Percentiles rank a stretch among this genome's conserved stretches.
Evolutionary conservation across 2,113 vertebrate species (phyloP).

Genomic region (Jaculus jaculus): DNA sequence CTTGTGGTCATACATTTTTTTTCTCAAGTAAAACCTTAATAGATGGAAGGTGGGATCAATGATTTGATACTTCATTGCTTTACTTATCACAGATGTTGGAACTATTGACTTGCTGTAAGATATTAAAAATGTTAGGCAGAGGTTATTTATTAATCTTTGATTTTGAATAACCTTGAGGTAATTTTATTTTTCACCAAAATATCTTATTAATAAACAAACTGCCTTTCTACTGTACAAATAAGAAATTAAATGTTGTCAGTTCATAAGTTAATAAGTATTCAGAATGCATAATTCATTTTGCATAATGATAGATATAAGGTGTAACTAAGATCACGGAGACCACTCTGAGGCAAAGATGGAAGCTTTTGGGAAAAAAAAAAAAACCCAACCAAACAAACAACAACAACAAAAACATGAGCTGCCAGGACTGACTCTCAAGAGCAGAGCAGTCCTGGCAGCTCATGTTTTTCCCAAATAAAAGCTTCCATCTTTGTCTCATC

Average conservation of each 20-base stretch:
- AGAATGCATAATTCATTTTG: background rate
- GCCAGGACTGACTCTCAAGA: no score
- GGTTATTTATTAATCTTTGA: background rate
- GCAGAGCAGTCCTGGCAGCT: no score
- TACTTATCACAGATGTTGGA: background rate
- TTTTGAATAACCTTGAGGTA: background rate
- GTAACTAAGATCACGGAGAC: no score
- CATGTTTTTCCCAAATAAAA: no score
- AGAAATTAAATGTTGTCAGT: background rate
- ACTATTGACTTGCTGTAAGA: background rate
- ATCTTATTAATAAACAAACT: background rate
- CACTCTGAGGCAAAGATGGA: no score
- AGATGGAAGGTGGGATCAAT: background rate
- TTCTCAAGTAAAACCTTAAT: background rate
- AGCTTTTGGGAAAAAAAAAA: no score
- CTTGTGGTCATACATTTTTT: background rate
- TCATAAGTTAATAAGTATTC: slow-evolving; percentile 6
- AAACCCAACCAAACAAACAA: no score
- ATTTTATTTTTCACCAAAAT: background rate
- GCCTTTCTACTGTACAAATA: background rate
- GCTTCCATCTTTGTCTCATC: no score
- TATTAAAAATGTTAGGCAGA: background rate
- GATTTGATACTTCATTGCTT: background rate
- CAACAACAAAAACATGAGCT: no score
- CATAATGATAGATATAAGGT: background rate